Percentiles rank a stretch among this genome's conserved stretches.
These are phyloP conservation scores for Periparus ater DNA, from an alignment of 2,797 vertebrate species.

Conservation along the genomic window DNA sequence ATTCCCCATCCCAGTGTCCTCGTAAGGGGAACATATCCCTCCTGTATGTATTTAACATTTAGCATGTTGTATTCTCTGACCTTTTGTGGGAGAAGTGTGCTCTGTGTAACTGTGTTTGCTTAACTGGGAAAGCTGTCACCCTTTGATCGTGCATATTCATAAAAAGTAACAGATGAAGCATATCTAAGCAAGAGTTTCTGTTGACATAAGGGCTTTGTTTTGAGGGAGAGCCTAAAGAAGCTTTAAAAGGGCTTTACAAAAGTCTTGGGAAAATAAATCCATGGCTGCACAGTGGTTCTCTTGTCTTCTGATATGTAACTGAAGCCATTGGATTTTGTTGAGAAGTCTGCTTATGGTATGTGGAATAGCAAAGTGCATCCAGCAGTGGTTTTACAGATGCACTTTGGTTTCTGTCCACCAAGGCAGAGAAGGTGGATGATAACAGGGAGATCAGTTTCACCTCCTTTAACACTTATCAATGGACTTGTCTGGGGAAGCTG, in stretches of 20 bases:
- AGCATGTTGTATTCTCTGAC: neutral
- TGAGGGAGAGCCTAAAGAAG: neutral
- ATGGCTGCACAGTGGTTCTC: neutral
- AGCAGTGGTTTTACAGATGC: neutral
- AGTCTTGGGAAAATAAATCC: neutral
- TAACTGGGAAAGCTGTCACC: neutral
- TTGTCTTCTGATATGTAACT: neutral
- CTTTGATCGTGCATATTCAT: neutral
- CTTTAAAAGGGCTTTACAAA: neutral
- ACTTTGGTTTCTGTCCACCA: neutral
- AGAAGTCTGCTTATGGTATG: neutral
- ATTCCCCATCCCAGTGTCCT: neutral
- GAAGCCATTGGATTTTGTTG: neutral
- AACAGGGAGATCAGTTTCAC: neutral
- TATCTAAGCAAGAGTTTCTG: neutral
- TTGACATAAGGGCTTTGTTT: slow-evolving; percentile 13
- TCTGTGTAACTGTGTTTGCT: neutral
- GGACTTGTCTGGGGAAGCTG: neutral
- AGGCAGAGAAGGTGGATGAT: neutral
- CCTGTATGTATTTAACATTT: neutral
- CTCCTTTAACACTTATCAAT: neutral
- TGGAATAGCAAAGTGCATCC: neutral
- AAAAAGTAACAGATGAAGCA: neutral
- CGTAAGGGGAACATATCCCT: fast-evolving
- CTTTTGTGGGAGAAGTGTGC: neutral